phyloP scores from a whole-genome alignment of 2,888 invertebrate genomes.

The Sceliomorpha sp. region DNA sequence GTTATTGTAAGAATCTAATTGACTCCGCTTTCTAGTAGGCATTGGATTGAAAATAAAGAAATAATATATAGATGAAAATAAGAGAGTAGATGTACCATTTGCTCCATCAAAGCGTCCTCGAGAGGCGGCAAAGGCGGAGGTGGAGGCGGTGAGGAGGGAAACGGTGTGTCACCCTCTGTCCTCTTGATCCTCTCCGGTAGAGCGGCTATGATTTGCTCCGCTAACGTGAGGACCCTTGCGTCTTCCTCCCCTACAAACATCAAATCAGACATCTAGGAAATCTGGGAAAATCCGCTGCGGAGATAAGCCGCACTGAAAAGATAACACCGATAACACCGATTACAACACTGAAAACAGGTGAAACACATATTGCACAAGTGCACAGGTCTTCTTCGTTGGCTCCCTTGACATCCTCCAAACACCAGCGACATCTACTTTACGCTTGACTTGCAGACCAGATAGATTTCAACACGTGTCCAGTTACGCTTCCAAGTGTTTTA shows the following conservation, averaged over 20 bases:
- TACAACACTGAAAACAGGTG: slow-evolving; percentile 67
- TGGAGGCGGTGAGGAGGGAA: slow-evolving; percentile 79
- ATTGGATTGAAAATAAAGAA: too few relatives aligned
- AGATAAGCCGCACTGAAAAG: slow-evolving; percentile 31
- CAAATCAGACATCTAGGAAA: slow-evolving; percentile 70
- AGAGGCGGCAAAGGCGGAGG: slow-evolving; percentile 74
- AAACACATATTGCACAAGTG: slow-evolving; percentile 24
- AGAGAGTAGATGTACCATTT: slow-evolving; percentile 81
- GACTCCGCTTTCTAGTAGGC: too few relatives aligned
- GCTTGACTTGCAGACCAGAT: neutral
- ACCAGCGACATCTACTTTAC: neutral
- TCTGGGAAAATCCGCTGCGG: slow-evolving; percentile 60
- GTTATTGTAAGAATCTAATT: neutral
- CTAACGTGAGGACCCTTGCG: slow-evolving; percentile 94
- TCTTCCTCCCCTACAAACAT: slow-evolving; percentile 92
- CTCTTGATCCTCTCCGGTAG: slow-evolving; percentile 98
- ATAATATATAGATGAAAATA: too few relatives aligned
- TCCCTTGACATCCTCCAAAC: slow-evolving; percentile 14
- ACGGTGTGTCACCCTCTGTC: slow-evolving; percentile 75
- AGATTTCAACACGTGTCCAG: slow-evolving; percentile 18
- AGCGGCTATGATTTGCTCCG: slow-evolving; percentile 98
- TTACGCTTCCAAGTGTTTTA: slow-evolving; percentile 12
- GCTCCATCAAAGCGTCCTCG: slow-evolving; percentile 79
- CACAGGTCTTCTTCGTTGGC: slow-evolving; percentile 15
- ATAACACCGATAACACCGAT: slow-evolving; percentile 66